Evolutionary conservation across 2,113 vertebrate species (phyloP), one percentile per base, ranked within the genome.

Genomic region (Electrona antarctica): DNA sequence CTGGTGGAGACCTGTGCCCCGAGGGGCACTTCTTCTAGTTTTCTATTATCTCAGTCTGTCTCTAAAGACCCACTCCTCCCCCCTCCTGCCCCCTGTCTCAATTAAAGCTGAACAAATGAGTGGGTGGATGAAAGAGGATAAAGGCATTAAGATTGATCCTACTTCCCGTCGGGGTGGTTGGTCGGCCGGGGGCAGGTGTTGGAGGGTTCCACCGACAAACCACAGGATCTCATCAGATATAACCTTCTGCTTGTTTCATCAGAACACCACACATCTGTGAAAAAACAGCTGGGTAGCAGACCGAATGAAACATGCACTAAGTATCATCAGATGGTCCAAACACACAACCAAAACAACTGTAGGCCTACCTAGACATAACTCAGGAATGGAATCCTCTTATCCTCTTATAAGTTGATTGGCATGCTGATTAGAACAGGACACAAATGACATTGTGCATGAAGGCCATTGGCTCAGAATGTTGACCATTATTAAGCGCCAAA

Each of bases 131-230:
- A 68, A 85, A 84, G 74, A 85, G 78, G 80, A 88, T 86, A 62
- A 85, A 69, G 74, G 49, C 60, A 71, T 82, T 83, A 86, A 80
- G 83, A 47, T 67, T 77, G 70, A 81, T 71, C 69, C 64, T 82
- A 56, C 41, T 74, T 78, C 69, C 77, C 67, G 21, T 72, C 12
- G 63, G 21, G 76, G 57, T 21, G 68, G 14, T 64, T 74, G 15
- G 33, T 54, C 51, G 46, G 59, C 3, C 5, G 47, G 8, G 7
- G 6, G 55, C 6, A 21, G 7, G 15, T 7, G 6, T 14, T 5
- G 29, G 29, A 21, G 13, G 13, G 14, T 67, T 51, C 29, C 58
- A 8, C 13, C 49, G 12, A 21, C 14, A 59, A 28, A 46, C n/a
- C 13, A 52, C 47, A 0, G 6, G 8, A 10, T 57, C 0, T 21